Percentiles rank a stretch among this genome's conserved stretches.
phyloP scores from a whole-genome alignment of 2,888 invertebrate genomes.

The Coronaproctus castanopsis region DNA sequence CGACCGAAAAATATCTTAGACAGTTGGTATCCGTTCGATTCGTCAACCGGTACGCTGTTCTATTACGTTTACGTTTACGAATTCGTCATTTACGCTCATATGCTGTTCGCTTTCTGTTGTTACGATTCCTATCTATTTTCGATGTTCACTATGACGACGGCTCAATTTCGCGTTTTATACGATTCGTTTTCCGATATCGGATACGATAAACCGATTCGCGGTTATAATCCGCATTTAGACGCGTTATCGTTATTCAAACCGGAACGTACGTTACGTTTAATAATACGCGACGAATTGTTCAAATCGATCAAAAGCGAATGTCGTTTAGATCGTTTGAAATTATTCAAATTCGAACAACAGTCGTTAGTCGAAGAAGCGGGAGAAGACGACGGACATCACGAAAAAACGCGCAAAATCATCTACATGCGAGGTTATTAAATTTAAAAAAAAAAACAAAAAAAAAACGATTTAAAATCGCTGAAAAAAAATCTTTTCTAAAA shows the following conservation, averaged over 20 bases:
- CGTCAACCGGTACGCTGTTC: slow-evolving; percentile 4
- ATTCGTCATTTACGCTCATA: slow-evolving; percentile 10
- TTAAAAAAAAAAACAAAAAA: slow-evolving; percentile 1
- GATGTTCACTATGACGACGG: slow-evolving; percentile 12
- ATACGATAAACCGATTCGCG: slow-evolving; percentile 10
- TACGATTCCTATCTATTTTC: slow-evolving; percentile 13
- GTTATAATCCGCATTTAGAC: slow-evolving; percentile 11
- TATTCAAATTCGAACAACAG: slow-evolving; percentile 8
- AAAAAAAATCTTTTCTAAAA: not conserved
- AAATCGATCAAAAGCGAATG: slow-evolving; percentile 7
- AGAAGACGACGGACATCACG: too few relatives aligned
- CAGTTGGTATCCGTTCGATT: slow-evolving; percentile 12
- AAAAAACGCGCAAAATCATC: too few relatives aligned
- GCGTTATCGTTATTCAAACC: slow-evolving; percentile 8
- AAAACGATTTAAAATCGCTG: not conserved
- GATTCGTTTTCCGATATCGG: slow-evolving; percentile 11
- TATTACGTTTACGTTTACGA: slow-evolving; percentile 11
- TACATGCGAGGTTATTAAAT: too few relatives aligned
- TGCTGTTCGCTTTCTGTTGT: slow-evolving; percentile 12
- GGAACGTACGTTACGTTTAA: slow-evolving; percentile 1
- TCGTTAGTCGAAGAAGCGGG: too few relatives aligned
- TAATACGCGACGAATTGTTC: slow-evolving; percentile 5
- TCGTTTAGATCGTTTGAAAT: slow-evolving; percentile 5
- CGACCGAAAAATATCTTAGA: slow-evolving; percentile 9
- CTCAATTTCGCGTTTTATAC: slow-evolving; percentile 8